Evolutionary conservation across 2,797 vertebrate species (phyloP), one percentile per base, ranked within the genome.

Genomic region (Macropodus opercularis): DNA sequence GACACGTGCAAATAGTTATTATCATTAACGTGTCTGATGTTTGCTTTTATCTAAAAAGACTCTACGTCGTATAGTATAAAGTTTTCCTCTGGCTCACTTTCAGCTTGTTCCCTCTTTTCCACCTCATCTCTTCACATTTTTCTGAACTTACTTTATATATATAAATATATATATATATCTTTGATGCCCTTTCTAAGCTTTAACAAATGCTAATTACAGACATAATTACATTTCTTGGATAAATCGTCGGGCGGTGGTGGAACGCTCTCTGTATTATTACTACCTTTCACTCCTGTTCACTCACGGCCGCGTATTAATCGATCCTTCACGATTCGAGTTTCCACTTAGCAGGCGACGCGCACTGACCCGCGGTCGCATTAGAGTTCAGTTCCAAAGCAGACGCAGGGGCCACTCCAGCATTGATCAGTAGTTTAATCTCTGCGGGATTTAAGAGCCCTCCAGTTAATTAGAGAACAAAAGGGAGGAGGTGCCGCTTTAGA

Each of bases 381-480:
- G 64, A 14, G 21, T 59, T 71, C 49, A 17, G 63, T 60, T 59
- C 42, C 54, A 50, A 31, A 68, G 71, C 59, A 82, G 84, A 76
- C 57, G 55, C 47, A 44, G 65, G 63, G 60, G 48, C n/a, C 79
- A 72, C 72, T 69, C 64, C 55, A 67, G 43, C 69, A 87, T 75
- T 62, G 83, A 90, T 86, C 76, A 77, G 12, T 18, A 55, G 81
- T 89, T 89, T 76, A 85, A 90, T 87, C 83, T 79, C 59, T 35
- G 31, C 6, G 50, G 75, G 80, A 86, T 82, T n/a, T 74, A 79
- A 77, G 69, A 87, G 66, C 52, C 69, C 55, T 79, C 40, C 46
- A 81, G 73, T 86, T 90, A 75, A 88, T 91, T 85, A 88, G 52
- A 69, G 80, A 79, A 85, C 85, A 80, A 86, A 88, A 72, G 73